Base-by-base conservation (phyloP, 2,113 vertebrate species). In the Mungos mungo region DNA sequence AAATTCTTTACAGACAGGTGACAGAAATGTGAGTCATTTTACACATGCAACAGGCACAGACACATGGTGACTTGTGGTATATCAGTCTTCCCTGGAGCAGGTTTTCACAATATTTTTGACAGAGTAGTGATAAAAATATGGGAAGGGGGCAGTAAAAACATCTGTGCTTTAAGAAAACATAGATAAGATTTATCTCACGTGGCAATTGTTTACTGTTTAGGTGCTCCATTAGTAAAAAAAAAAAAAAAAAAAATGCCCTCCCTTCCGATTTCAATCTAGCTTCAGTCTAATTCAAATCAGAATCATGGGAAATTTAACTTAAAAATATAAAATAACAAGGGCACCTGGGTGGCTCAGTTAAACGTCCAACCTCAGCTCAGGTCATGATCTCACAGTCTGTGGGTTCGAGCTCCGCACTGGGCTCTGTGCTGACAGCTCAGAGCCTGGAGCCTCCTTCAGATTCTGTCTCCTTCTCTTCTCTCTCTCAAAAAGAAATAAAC, bases 81-180 rank as follows among this genome's bases (percentile, higher is more conserved):
- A 45, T 66, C 21, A 33, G 63, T 54, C 21, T 52, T 69, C 54
- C 21, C 35, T 50, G 8, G 54, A 54, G 86, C 47, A 68, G 29
- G 16, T 88, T 91, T 86, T 77, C 80, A 71, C 18, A 54, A 7
- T 35, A 50, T 88, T 83, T 98, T 93, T 84, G 95, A 77, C 16
- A 82, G 29, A 77, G 60, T 50, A 63, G 89, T 29, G 21, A 91
- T 66, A 80, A 52, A 89, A 84, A 57, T 76, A 66, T 14, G 21
- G 25, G 19, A 5, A 19, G 2, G 38, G 7, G 13, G 14, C 74
- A 76, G 31, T 18, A 50, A 92, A 89, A 66, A 50, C 16, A 68
- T n/a, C n/a, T 79, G 86, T 31, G 71, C 33, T 84, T 94, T 93
- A 93, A 95, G 52, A 65, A 97, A 95, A 90, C 14, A 74, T 25